These are phyloP conservation scores for Drosophila asahinai DNA, from an alignment of 1,140 invertebrate species.

Conservation along the genomic window DNA sequence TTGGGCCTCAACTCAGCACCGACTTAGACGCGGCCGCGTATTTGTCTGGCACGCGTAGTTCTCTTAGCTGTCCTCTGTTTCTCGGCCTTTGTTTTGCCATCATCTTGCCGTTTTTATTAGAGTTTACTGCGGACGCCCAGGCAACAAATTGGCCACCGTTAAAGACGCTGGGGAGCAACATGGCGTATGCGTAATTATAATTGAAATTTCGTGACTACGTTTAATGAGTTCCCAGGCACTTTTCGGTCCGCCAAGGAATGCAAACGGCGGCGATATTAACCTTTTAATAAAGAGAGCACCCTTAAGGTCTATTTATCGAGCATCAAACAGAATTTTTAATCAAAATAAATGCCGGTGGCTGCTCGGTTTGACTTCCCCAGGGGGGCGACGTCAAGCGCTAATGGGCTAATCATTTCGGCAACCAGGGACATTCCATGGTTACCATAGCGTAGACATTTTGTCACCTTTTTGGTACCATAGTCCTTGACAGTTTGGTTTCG, in stretches of 20 bases:
- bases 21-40: conserved; percentile 32
- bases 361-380: conserved; percentile 5
- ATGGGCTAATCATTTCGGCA: conserved; percentile 22
- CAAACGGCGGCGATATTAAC: conserved; percentile 52
- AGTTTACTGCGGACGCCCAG: conserved; percentile 36
- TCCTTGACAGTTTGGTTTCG: neutral
- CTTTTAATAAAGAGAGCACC: conserved; percentile 53
- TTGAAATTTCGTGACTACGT: conserved; percentile 65
- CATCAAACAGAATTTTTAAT: conserved; percentile 50
- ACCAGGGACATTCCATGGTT: neutral
- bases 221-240: conserved; percentile 66
- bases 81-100: conserved; percentile 1
- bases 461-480: neutral
- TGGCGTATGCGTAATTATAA: conserved; percentile 76
- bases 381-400: conserved; percentile 9
- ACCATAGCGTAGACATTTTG: neutral
- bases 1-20: conserved; percentile 19
- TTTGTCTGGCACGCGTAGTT: conserved; percentile 50
- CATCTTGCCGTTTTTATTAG: conserved; percentile 14
- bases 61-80: conserved; percentile 11
- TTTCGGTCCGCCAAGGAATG: conserved; percentile 13
- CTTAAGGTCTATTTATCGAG: conserved; percentile 54
- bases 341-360: conserved; percentile 35
- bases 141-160: conserved; percentile 70
- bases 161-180: conserved; percentile 57